Evolutionary conservation across 1,140 invertebrate species (phyloP).

Genomic region (Mizuhopecten yessoensis): DNA sequence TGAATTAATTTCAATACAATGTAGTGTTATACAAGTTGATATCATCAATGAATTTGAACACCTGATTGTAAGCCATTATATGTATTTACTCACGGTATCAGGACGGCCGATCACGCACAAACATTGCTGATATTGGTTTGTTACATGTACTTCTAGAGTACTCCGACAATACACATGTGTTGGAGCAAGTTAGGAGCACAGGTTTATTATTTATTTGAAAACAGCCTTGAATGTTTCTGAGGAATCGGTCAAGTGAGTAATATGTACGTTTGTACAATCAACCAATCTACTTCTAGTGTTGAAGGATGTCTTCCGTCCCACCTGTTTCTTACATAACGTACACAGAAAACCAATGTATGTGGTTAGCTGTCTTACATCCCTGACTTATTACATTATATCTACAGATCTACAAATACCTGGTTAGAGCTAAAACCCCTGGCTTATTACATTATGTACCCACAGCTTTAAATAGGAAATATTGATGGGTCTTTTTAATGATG

Average conservation of each 20-base stretch:
- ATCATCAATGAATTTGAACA: constrained; percentile 35
- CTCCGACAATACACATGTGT: not conserved
- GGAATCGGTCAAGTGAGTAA: constrained; percentile 5
- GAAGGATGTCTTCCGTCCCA: not conserved
- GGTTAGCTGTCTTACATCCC: no score
- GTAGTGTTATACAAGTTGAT: constrained; percentile 34
- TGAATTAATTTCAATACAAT: constrained; percentile 30
- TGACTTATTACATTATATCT: not conserved
- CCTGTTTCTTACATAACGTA: not conserved
- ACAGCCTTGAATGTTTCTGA: not conserved
- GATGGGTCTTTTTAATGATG: no score
- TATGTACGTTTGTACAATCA: constrained; percentile 24
- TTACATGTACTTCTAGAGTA: constrained; percentile 20
- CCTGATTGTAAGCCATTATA: not conserved
- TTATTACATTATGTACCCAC: no score
- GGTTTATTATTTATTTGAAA: constrained; percentile 6
- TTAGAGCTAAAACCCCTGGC: no score
- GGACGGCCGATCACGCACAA: not conserved
- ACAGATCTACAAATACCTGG: not conserved
- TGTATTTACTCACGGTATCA: not conserved
- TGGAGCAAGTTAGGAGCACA: not conserved
- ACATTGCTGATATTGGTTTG: not conserved
- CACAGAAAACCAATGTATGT: not conserved
- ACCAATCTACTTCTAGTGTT: not conserved
- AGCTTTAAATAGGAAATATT: no score